These are phyloP conservation scores for Gopherus flavomarginatus DNA, from an alignment of 2,113 vertebrate genomes.

Conservation along the genomic window DNA sequence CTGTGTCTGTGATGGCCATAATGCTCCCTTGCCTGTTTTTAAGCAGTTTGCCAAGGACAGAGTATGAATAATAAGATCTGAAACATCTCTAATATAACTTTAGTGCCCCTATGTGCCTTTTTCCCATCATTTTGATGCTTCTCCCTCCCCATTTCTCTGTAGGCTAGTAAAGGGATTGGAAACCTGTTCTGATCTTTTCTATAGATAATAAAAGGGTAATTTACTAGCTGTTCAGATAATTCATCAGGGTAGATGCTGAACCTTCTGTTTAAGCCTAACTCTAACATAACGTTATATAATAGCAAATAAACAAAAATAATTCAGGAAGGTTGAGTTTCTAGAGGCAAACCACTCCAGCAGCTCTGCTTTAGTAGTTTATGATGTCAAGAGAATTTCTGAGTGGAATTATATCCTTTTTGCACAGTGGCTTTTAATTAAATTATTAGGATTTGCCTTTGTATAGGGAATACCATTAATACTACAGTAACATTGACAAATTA, in stretches of 20 bases:
- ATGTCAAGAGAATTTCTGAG: neutral
- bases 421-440: neutral
- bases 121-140: neutral
- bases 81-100: conserved; percentile 32
- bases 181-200: conserved; percentile 9
- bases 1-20: conserved; percentile 45
- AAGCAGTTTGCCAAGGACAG: conserved; percentile 34
- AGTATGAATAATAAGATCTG: conserved; percentile 54
- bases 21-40: conserved; percentile 52
- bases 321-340: neutral
- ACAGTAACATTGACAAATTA: neutral
- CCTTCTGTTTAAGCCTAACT: neutral
- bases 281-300: neutral
- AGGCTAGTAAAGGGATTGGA: neutral
- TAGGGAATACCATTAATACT: neutral
- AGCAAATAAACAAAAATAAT: neutral
- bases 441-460: neutral
- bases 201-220: neutral
- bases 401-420: neutral
- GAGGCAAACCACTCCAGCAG: neutral
- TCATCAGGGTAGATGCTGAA: neutral
- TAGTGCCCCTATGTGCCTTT: neutral
- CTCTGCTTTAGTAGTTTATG: neutral
- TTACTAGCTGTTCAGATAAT: conserved; percentile 34
- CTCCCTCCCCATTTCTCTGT: neutral